Evolutionary conservation across 2,113 vertebrate genomes (phyloP).

Genomic region (Nannobrachium achirus): DNA sequence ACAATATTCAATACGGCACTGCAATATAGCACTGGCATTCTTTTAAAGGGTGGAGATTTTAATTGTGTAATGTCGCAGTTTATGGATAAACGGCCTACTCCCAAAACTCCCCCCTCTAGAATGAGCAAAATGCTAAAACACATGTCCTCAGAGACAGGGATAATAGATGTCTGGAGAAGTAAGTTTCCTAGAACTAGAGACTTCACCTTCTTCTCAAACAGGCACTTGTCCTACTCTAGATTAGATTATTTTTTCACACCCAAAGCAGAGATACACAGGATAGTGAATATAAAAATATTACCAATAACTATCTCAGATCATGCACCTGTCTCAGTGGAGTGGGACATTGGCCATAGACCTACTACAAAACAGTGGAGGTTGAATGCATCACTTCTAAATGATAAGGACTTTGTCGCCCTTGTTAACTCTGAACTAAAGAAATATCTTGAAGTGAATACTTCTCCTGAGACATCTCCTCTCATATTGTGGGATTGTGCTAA

Average conservation of each 20-base stretch:
- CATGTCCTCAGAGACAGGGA: neutral
- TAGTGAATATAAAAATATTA: slow-evolving; percentile 5
- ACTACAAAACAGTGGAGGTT: neutral
- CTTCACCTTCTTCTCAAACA: neutral
- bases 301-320: slow-evolving; percentile 9
- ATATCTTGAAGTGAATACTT: no score
- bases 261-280: neutral
- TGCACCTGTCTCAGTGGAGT: neutral
- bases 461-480: no score
- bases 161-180: neutral
- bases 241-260: slow-evolving; percentile 4
- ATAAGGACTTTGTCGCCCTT: no score
- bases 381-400: neutral
- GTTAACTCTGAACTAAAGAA: no score
- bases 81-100: neutral
- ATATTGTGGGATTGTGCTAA: no score
- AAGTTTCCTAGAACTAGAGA: neutral
- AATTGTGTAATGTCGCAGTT: neutral
- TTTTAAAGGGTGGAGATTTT: neutral
- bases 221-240: slow-evolving; percentile 1
- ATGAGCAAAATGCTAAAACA: slow-evolving; percentile 1
- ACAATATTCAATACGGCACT: no score
- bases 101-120: neutral
- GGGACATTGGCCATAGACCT: slow-evolving; percentile 1
- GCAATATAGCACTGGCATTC: neutral